Percentiles rank a stretch among this genome's conserved stretches.
phyloP scores from a whole-genome alignment of 1,140 invertebrate species.

The Drosophila hydei region DNA sequence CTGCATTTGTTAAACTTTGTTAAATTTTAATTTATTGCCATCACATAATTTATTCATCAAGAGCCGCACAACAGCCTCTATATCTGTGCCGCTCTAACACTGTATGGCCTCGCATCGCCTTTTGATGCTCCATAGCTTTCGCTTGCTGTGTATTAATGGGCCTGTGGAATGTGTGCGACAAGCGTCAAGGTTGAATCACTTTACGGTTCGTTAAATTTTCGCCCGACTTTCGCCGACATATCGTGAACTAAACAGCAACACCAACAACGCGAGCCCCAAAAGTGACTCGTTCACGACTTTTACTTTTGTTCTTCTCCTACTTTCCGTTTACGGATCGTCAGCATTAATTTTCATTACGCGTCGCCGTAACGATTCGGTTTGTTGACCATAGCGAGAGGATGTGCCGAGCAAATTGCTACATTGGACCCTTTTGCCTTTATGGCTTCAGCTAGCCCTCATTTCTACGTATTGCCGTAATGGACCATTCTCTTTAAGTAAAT shows the following conservation, averaged over 20 bases:
- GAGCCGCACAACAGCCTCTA: slow-evolving; percentile 2
- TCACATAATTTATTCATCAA: slow-evolving; percentile 71
- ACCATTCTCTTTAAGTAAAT: slow-evolving; percentile 55
- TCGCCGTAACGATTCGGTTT: slow-evolving; percentile 80
- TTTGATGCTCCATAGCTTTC: neutral
- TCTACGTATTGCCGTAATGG: slow-evolving; percentile 25
- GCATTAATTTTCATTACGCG: slow-evolving; percentile 82
- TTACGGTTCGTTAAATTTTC: slow-evolving; percentile 78
- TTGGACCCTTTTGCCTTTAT: slow-evolving; percentile 50
- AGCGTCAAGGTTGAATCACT: slow-evolving; percentile 78
- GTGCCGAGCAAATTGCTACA: slow-evolving; percentile 59
- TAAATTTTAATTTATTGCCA: slow-evolving; percentile 74
- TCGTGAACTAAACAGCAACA: slow-evolving; percentile 17
- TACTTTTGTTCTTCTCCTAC: slow-evolving; percentile 51
- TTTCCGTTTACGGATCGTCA: slow-evolving; percentile 76
- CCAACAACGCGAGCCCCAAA: neutral
- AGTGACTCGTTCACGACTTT: slow-evolving; percentile 46
- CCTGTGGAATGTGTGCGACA: slow-evolving; percentile 50
- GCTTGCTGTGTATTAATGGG: slow-evolving; percentile 48
- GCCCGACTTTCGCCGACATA: slow-evolving; percentile 39
- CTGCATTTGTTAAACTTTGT: slow-evolving; percentile 50
- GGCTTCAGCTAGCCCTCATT: slow-evolving; percentile 13
- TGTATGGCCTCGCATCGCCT: neutral
- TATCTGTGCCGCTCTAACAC: slow-evolving; percentile 13
- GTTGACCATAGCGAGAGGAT: slow-evolving; percentile 68